Base-by-base conservation (phyloP, 2,797 vertebrate genomes). In the Pipistrellus nathusii region DNA sequence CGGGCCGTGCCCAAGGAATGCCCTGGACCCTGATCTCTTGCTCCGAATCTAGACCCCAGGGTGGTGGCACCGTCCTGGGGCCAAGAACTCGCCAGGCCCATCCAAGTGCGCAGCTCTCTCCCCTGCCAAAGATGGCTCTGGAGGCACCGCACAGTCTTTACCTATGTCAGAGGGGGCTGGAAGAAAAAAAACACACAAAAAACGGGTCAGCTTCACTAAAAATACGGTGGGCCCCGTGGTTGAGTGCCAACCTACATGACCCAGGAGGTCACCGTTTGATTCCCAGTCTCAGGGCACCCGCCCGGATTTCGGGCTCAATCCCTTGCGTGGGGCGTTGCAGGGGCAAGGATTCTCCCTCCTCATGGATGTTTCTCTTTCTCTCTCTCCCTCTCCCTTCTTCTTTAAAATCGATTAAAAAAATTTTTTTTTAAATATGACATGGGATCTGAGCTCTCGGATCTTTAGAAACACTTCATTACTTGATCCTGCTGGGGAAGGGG, bases 401-500 rank as follows among this genome's bases (percentile, higher is more conserved):
- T 62, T 27, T 30, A 1, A 62, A 62, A 62, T 30, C 3, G 30
- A 62, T 62, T 62, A 30, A 62, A 13, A 13, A 62, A 62, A 59
- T 27, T 27, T 62, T 59, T 62, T 30, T 6, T 2, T 27, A 59
- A 96, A 93, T 87, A 93, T 68, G 53, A 86, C 46, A 44, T 76
- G 90, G 73, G 69, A 76, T 85, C 80, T 57, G 69, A 90, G 85
- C 57, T 69, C 38, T 86, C 27, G 30, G 8, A 90, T 68, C 72
- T 85, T 87, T 77, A 86, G 64, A 95, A 89, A 87, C 66, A 80
- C 38, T 59, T 53, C 59, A 46, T 87, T 69, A 80, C 30, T 72
- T 72, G 38, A n/a, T 84, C 44, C 20, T 87, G 59, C 53, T 57
- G 1, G 2, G 27, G 27, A 2, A 17, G 13, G 51, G 1, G 51